These are phyloP conservation scores for Daphoenositta chrysoptera DNA, from an alignment of 2,113 vertebrate species.

Conservation along the genomic window DNA sequence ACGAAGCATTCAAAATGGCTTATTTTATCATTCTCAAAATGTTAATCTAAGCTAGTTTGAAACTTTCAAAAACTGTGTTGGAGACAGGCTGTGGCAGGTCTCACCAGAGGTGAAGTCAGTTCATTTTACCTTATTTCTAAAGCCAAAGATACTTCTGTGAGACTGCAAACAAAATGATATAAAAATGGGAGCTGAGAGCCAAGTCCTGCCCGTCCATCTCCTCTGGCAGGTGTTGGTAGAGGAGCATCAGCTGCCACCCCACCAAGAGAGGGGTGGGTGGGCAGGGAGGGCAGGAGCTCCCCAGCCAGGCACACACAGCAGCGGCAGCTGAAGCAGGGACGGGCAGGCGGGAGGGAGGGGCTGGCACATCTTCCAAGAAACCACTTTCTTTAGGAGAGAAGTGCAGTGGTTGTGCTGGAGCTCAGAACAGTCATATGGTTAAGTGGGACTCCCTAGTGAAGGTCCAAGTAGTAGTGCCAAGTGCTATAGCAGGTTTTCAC, in stretches of 20 bases:
- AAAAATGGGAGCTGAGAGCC: background rate
- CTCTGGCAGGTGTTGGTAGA: background rate
- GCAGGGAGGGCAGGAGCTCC: background rate
- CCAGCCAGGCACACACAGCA: background rate
- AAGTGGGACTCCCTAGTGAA: background rate
- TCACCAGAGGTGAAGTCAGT: background rate
- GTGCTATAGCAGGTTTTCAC: background rate
- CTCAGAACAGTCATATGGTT: background rate
- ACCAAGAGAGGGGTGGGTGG: fast-evolving
- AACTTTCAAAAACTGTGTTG: background rate
- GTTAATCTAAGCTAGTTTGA: background rate
- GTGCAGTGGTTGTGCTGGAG: background rate
- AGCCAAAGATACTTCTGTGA: background rate
- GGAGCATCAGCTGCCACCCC: background rate
- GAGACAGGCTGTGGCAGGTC: background rate
- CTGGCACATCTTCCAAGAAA: background rate
- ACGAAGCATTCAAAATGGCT: background rate
- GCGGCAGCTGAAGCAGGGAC: background rate
- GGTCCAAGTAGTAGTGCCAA: background rate
- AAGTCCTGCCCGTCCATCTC: background rate
- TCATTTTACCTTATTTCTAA: background rate
- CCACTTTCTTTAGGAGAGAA: background rate
- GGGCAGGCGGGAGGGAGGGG: background rate
- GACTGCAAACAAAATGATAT: background rate
- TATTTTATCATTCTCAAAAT: background rate